Evolutionary conservation across 2,113 vertebrate genomes (phyloP).

Genomic region (Megalops atlanticus): DNA sequence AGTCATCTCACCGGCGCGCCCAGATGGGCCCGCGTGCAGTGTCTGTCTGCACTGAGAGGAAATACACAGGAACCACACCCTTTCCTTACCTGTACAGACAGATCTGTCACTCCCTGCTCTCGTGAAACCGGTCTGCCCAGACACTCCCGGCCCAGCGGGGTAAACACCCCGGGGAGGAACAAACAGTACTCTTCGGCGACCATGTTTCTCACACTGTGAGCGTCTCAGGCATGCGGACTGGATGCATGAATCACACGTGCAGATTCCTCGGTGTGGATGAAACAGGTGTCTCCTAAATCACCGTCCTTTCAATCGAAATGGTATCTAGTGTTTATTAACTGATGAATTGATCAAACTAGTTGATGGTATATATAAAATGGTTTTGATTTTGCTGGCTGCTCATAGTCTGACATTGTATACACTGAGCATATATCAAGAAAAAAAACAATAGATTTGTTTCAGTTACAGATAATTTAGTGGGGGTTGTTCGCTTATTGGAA

Average conservation of each 20-base stretch:
- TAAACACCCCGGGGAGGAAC: background rate
- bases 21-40: background rate
- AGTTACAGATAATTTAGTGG: too few species aligned
- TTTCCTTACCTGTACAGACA: background rate
- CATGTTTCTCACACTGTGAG: background rate
- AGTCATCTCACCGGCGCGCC: background rate
- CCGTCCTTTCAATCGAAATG: too few species aligned
- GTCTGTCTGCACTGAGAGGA: background rate
- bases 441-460: too few species aligned
- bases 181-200: background rate
- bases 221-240: background rate
- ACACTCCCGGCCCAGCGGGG: background rate
- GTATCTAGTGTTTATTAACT: too few species aligned
- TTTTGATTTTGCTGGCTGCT: too few species aligned
- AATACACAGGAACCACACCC: background rate
- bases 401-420: too few species aligned
- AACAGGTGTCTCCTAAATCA: too few species aligned
- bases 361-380: too few species aligned
- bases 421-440: too few species aligned
- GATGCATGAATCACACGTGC: background rate
- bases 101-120: background rate
- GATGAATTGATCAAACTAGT: too few species aligned
- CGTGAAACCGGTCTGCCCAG: background rate
- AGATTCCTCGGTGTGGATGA: background rate
- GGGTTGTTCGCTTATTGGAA: too few species aligned